These are phyloP conservation scores for Xanthorhoe designata DNA, from an alignment of 2,888 invertebrate genomes.

Conservation along the genomic window DNA sequence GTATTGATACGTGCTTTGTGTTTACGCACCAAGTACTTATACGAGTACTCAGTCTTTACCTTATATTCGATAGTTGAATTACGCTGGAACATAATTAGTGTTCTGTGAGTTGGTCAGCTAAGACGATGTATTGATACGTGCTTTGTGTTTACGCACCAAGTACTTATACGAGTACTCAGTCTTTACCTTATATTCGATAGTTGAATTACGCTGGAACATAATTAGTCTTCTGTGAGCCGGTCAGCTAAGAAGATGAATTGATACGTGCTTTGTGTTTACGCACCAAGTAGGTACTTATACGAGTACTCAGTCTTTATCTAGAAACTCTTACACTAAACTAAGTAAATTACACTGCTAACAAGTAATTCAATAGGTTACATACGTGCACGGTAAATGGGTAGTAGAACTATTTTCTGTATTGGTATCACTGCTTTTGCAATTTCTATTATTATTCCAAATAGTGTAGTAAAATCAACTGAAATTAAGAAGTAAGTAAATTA, in stretches of 20 bases:
- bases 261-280: slow-evolving; percentile 64
- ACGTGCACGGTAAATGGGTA: slow-evolving; percentile 73
- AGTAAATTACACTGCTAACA: background rate
- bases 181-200: slow-evolving; percentile 77
- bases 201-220: slow-evolving; percentile 78
- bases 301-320: slow-evolving; percentile 48
- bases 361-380: slow-evolving; percentile 75
- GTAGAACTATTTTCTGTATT: slow-evolving; percentile 60
- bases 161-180: background rate
- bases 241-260: slow-evolving; percentile 68
- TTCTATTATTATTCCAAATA: slow-evolving; percentile 90
- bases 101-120: slow-evolving; percentile 70
- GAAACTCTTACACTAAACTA: too few species aligned
- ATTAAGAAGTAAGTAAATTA: slow-evolving; percentile 30
- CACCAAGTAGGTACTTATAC: background rate
- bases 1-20: slow-evolving; percentile 70
- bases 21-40: slow-evolving; percentile 13
- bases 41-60: slow-evolving; percentile 42
- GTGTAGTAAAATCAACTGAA: slow-evolving; percentile 89
- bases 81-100: slow-evolving; percentile 76
- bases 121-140: slow-evolving; percentile 71
- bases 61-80: slow-evolving; percentile 82
- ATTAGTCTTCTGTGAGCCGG: slow-evolving; percentile 73
- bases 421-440: slow-evolving; percentile 77
- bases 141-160: slow-evolving; percentile 50